Percentiles rank a stretch among this genome's conserved stretches.
phyloP scores from a whole-genome alignment of 2,113 vertebrate species.

The Trichomycterus rosablanca region DNA sequence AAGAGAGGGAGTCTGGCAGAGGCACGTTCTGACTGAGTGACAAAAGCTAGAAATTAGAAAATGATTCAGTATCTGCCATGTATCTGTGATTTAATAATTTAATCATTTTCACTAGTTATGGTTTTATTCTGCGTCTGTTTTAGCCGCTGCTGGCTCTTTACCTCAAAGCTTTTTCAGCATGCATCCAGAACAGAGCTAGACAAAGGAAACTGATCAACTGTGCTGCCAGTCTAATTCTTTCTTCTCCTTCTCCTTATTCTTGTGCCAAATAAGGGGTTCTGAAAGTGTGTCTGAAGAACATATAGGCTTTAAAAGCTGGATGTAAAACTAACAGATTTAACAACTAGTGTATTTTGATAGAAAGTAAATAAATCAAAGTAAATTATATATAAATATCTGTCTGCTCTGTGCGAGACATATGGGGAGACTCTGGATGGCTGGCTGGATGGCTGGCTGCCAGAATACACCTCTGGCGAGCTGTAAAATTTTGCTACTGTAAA shows the following conservation, averaged over 20 bases:
- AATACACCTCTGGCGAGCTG: too few species aligned
- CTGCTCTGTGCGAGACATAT: too few species aligned
- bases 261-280: too few species aligned
- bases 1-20: not conserved
- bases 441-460: conserved; percentile 19
- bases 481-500: conserved; percentile 6
- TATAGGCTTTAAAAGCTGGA: not conserved
- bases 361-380: too few species aligned
- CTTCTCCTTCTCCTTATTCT: too few species aligned
- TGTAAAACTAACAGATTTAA: not conserved
- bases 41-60: not conserved
- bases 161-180: not conserved
- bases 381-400: too few species aligned
- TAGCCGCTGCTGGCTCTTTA: not conserved
- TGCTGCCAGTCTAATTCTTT: conserved; percentile 1
- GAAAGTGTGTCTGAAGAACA: not conserved
- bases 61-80: conserved; percentile 1
- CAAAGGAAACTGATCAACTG: conserved; percentile 30
- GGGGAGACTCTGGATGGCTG: too few species aligned
- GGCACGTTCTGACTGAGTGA: not conserved
- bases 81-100: not conserved
- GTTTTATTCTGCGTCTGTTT: not conserved
- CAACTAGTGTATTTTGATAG: not conserved
- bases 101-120: not conserved
- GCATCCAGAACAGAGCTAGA: conserved; percentile 9